Evolutionary conservation across 2,797 vertebrate species (phyloP).

Genomic region (Molossus molossus): DNA sequence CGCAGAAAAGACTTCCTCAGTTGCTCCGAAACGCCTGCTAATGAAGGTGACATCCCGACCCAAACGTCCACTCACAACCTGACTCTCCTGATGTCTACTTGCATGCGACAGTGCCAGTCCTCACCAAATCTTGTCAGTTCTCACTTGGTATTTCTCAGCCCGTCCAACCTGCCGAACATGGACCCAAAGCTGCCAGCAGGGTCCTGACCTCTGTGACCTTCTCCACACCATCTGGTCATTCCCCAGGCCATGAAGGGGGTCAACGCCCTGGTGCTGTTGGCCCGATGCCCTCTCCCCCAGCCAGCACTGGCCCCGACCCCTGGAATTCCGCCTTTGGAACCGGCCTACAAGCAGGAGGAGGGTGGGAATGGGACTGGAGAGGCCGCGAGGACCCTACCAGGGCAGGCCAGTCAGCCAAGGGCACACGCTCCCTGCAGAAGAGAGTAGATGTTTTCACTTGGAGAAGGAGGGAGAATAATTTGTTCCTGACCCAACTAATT

Average conservation of each 20-base stretch:
- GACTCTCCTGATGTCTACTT: neutral
- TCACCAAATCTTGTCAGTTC: neutral
- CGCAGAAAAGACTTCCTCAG: neutral
- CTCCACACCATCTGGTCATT: neutral
- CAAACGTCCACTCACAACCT: neutral
- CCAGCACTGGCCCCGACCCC: neutral
- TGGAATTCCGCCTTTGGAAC: slow-evolving; percentile 69
- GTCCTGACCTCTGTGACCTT: neutral
- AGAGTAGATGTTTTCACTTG: slow-evolving; percentile 88
- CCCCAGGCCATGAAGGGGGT: neutral
- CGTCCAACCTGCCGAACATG: neutral
- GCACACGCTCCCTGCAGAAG: slow-evolving; percentile 86
- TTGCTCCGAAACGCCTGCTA: neutral
- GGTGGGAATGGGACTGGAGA: neutral
- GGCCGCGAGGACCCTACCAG: neutral
- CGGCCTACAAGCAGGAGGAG: slow-evolving; percentile 51
- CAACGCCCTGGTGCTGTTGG: neutral
- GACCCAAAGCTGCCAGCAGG: neutral
- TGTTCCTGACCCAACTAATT: slow-evolving; percentile 91
- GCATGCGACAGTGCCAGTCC: neutral
- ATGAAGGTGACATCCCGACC: neutral
- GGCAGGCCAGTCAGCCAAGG: slow-evolving; percentile 82
- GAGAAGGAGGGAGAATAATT: slow-evolving; percentile 88
- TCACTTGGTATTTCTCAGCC: neutral
- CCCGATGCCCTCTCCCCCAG: neutral